phyloP scores from a whole-genome alignment of 2,797 vertebrate genomes.

The Hydrolagus colliei region DNA sequence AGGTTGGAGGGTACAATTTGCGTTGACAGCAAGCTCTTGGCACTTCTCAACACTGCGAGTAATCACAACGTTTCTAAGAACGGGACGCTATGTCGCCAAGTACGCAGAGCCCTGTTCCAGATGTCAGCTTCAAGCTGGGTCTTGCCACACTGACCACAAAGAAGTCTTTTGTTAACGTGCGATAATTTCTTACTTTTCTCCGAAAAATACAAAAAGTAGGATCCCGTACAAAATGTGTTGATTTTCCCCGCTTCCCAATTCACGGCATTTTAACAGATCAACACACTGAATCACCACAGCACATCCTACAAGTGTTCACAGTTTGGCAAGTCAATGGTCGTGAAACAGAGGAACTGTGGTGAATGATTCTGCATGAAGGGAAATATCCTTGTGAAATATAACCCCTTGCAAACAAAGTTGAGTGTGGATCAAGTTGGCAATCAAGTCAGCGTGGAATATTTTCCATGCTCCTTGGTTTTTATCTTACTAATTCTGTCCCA shows the following conservation, averaged over 20 bases:
- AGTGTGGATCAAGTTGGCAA: neutral
- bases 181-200: neutral
- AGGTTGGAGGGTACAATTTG: neutral
- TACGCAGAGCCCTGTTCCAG: neutral
- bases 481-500: too few relatives aligned
- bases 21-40: neutral
- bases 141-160: neutral
- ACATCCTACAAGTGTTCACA: neutral
- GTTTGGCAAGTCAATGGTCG: neutral
- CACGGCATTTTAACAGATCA: neutral
- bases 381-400: too few relatives aligned
- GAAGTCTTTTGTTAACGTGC: neutral
- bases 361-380: neutral
- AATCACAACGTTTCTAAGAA: neutral
- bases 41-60: neutral
- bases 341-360: neutral
- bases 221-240: neutral
- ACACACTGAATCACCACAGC: neutral
- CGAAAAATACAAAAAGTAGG: neutral
- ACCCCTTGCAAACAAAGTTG: too few relatives aligned
- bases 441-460: constrained; percentile 1
- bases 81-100: neutral
- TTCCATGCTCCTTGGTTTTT: too few relatives aligned
- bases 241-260: too few relatives aligned
- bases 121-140: neutral